Base-by-base conservation (phyloP, 2,888 invertebrate species). In the Microctonus brassicae region DNA sequence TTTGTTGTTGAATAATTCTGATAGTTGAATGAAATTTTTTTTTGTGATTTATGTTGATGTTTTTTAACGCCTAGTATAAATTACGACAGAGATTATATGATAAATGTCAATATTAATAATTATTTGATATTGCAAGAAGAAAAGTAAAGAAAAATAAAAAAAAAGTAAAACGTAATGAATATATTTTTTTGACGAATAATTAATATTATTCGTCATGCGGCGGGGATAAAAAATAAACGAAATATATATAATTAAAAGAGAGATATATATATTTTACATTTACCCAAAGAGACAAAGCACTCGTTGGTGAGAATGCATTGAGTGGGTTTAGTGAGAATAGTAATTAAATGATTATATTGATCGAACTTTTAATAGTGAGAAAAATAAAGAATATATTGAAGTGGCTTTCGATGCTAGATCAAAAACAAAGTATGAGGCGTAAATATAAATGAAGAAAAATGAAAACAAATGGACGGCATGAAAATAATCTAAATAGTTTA, bases 251-350 rank as follows among this genome's bases (percentile, higher is more conserved):
- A 53, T 70, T 61, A 77, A 74, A 75, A 69, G 75, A 63, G 75
- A 74, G 66, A 77, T 80, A 81, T 82, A 83, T 84, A 80, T 83
- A 81, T 85, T 83, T 83, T 84, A 86, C 83, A 81, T 84, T 83
- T 85, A 83, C 79, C 85, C 83, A 84, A 86, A 86, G 84, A 86
- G 80, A 84, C n/a, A 80, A 78, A 79, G 77, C 73, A 73, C 74
- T 73, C 74, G 78, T 72, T 71, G 70, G 73, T 73, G 73, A 75
- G 68, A 64, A 77, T 73, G 76, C 76, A 71, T 62, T 70, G 75
- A 77, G 78, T 81, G 81, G 82, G 80, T 81, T 84, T 81, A 82
- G 47, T 75, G 73, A 73, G 75, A 77, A 79, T 75, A 76, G 80
- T 76, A 73, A 69, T 52, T 72, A 76, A 79, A 61, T 55, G 68